Percentiles rank a stretch among this genome's conserved stretches.
Conservation (phyloP, 2,797 vertebrate genomes). For the Chiropotes sagulatus region DNA sequence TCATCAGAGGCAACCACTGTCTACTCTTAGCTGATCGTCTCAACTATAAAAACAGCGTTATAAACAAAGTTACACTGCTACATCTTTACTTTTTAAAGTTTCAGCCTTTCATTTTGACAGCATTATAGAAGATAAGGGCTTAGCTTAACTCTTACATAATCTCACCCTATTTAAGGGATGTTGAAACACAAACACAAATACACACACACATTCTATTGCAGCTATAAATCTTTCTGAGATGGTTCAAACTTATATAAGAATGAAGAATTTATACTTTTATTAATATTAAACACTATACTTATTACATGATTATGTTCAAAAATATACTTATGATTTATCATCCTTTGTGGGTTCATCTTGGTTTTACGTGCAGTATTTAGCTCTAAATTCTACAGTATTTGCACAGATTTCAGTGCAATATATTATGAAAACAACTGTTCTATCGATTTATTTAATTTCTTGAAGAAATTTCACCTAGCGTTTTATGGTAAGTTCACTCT, state of each 20-base stretch:
- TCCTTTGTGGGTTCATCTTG: not conserved
- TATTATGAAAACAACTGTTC: not conserved
- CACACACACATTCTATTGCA: not conserved
- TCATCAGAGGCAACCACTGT: not conserved
- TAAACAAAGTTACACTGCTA: not conserved
- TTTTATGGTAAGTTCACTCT: not conserved
- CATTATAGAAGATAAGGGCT: not conserved
- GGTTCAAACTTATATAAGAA: not conserved
- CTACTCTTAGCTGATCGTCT: too few relatives aligned
- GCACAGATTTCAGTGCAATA: not conserved
- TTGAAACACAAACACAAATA: not conserved
- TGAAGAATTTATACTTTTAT: not conserved
- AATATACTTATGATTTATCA: not conserved
- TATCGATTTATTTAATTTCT: not conserved
- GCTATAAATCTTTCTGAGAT: not conserved
- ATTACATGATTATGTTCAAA: not conserved
- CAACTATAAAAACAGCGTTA: not conserved
- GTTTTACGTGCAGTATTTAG: not conserved
- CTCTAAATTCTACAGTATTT: not conserved
- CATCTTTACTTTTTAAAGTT: not conserved
- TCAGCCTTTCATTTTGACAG: not conserved
- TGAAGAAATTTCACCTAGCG: not conserved
- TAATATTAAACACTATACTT: not conserved
- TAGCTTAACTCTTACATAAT: not conserved
- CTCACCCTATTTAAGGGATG: not conserved